Base-by-base conservation (phyloP, 2,113 vertebrate species). In the Stomatorhinus ivindoensis region DNA sequence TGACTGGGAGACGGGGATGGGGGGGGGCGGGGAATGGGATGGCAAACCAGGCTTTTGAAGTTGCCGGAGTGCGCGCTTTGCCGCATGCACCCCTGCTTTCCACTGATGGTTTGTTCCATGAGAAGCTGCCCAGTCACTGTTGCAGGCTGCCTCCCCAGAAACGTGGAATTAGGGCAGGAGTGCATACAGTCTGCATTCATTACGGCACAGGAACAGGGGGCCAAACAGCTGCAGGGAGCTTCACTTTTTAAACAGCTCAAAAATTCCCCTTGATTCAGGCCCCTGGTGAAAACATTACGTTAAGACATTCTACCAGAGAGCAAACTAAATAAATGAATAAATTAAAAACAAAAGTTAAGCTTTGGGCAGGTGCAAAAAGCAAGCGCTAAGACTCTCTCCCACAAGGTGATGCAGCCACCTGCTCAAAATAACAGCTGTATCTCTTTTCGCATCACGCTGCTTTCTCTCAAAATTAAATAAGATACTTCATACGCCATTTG, bases 41-140 rank as follows among this genome's bases (percentile, higher is more conserved):
- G 86, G 86, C 17, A 27, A 85, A 39, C 76, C 7, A 11, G 82
- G 44, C 88, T 90, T 92, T 90, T 61, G 83, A 87, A 91, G 89
- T 65, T 87, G 88, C 87, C 88, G 46, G 89, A 90, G 87, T 86
- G 51, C 65, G 89, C 31, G 91, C 76, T 89, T 39, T 73, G 31
- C 73, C 86, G 83, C 51, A 90, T 35, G 87, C 31, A 21, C 58
- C 15, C 65, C 50, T 89, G 76, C 89, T 82, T 42, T 13, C 11
- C 19, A 0, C 55, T 89, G 87, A 92, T 94, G 93, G 95, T 94
- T 93, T 90, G 80, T 89, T 89, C 94, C 91, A 92, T 90, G 93
- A 92, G 93, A 94, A 94, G 94, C 93, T 90, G 92, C 92, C 94
- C 92, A 93, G 93, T 95, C 94, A 94, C 93, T 93, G 93, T 92